phyloP scores from a whole-genome alignment of 2,888 invertebrate species.

The Metopia argyrocephala region DNA sequence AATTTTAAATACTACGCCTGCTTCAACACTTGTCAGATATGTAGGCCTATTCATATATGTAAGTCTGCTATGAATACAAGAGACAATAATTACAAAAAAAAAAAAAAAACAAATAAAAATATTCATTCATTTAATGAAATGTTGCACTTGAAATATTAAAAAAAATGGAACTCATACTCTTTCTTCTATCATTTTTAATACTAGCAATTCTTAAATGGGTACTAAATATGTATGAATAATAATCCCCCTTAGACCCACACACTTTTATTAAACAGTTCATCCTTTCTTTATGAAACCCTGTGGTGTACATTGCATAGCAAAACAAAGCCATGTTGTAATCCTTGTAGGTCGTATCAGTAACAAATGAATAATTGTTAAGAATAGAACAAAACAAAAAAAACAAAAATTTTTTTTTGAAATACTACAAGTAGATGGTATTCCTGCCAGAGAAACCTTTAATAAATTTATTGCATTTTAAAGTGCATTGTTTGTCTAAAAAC shows the following conservation, averaged over 20 bases:
- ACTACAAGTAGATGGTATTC: no score
- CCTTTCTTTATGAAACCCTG: neutral
- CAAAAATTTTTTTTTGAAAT: neutral
- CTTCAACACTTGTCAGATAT: no score
- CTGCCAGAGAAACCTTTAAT: no score
- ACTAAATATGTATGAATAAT: neutral
- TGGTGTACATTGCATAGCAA: constrained; percentile 1
- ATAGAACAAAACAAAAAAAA: neutral
- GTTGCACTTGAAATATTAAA: neutral
- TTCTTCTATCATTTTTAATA: neutral
- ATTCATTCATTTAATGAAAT: neutral
- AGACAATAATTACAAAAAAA: neutral
- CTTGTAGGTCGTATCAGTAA: constrained; percentile 22
- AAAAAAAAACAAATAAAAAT: no score
- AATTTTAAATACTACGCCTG: no score
- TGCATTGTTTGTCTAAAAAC: constrained; percentile 4
- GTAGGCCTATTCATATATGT: no score
- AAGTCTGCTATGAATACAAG: neutral
- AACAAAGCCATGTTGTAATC: no score
- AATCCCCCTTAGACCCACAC: neutral
- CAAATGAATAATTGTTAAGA: constrained; percentile 7
- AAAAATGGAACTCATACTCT: no score
- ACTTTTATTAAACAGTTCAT: neutral
- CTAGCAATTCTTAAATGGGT: neutral
- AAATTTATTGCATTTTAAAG: neutral